Evolutionary conservation across 2,888 invertebrate genomes (phyloP).

Genomic region (Phortica okadai): DNA sequence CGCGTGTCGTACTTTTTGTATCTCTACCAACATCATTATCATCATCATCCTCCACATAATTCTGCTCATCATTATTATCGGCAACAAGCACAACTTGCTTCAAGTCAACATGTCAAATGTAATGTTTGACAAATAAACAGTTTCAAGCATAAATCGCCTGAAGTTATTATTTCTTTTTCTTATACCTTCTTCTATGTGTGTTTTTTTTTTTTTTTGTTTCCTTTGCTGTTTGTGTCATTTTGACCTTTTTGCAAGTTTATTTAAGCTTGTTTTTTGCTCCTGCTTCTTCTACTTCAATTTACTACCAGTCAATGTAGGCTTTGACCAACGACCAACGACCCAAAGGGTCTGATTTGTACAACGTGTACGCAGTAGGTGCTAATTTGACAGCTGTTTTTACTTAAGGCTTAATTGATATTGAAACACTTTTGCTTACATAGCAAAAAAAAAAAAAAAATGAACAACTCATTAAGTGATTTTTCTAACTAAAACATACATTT

Average conservation of each 20-base stretch:
- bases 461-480: not conserved
- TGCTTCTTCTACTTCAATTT: conserved; percentile 56
- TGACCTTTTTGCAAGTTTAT: conserved; percentile 35
- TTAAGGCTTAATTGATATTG: conserved; percentile 25
- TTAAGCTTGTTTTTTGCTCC: conserved; percentile 43
- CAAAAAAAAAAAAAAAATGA: not conserved
- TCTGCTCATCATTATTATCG: not conserved
- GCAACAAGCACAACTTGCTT: conserved; percentile 14
- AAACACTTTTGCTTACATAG: not conserved
- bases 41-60: not conserved
- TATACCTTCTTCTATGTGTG: conserved; percentile 51
- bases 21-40: not conserved
- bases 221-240: conserved; percentile 41
- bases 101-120: conserved; percentile 31
- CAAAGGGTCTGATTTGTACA: conserved; percentile 10
- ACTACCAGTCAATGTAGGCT: conserved; percentile 62
- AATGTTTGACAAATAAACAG: conserved; percentile 70
- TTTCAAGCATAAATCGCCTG: conserved; percentile 67
- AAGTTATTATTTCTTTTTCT: conserved; percentile 67
- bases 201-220: conserved; percentile 64
- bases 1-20: conserved; percentile 3
- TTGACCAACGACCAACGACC: not conserved
- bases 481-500: not conserved
- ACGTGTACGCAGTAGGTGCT: conserved; percentile 55
- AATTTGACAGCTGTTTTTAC: conserved; percentile 67